Conservation (phyloP, 1,140 invertebrate species). For the Trichomalopsis sarcophagae region DNA sequence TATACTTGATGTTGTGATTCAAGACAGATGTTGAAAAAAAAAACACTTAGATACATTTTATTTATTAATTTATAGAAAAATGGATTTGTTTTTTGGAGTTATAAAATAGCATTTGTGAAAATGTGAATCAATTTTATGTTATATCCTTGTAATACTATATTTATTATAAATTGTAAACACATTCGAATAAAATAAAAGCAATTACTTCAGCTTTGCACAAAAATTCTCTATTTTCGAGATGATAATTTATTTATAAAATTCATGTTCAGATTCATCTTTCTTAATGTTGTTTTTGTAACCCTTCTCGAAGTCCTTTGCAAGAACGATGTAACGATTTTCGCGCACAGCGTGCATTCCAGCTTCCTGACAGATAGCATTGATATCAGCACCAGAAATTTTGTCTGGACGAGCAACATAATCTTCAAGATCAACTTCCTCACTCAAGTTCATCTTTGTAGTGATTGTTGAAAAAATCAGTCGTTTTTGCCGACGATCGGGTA, state of each 20-base stretch:
- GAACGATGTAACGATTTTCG: constrained; percentile 98
- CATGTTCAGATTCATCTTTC: constrained; percentile 99
- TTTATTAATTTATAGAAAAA: not conserved
- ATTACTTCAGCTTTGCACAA: constrained; percentile 28
- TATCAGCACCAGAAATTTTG: constrained; percentile 98
- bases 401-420: constrained; percentile 99
- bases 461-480: constrained; percentile 98
- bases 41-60: not conserved
- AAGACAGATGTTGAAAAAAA: not conserved
- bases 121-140: constrained; percentile 30
- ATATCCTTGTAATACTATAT: constrained; percentile 40
- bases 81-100: not conserved
- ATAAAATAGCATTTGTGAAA: constrained; percentile 21
- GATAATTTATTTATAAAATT: constrained; percentile 99
- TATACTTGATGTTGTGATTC: not conserved
- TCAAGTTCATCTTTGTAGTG: constrained; percentile 99
- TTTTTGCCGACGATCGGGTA: constrained; percentile 98
- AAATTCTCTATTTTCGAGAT: not conserved
- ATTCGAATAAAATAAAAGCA: constrained; percentile 43
- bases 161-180: constrained; percentile 48
- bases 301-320: constrained; percentile 99
- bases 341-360: constrained; percentile 96
- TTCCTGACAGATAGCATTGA: constrained; percentile 99
- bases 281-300: constrained; percentile 99
- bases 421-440: constrained; percentile 98